Base-by-base conservation (phyloP, 2,113 vertebrate species). In the Talpa occidentalis region DNA sequence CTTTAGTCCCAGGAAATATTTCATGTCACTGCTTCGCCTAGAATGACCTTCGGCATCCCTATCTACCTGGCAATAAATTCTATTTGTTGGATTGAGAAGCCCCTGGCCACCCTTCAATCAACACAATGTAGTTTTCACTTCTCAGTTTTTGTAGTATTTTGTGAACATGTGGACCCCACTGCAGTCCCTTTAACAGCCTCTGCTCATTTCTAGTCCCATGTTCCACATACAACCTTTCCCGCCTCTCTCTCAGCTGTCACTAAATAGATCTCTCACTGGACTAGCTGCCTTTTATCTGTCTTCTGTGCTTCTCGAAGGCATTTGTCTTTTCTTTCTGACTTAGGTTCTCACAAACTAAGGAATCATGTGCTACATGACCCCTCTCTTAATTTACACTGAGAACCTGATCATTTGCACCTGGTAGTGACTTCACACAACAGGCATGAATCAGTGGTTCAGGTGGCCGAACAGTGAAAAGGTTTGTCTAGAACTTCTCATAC, bases 211-310 rank as follows among this genome's bases (percentile, higher is more conserved):
- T 12, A 47, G 56, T 24, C 30, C 32, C 10, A 52, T 14, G 17
- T 7, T 60, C 30, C 35, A 56, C 1, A 2, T 7, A 6, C 0
- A 40, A 17, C 11, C 35, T 70, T 62, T n/a, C n/a, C n/a, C n/a
- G n/a, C 14, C 37, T 15, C 28, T 21, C 26, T 17, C 35, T 40
- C 14, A 11, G 10, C 6, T 16, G 11, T 52, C 49, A 52, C 22
- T 47, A 44, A 1, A 2, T 1, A 80, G 14, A 21, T 30, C 21
- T 16, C 37, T 47, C 40, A 37, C 3, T 8, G 15, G 6, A 0
- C 21, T 40, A 42, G n/a, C 3, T 6, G 14, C 26, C n/a, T 79
- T n/a, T 54, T 17, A 2, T n/a, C 15, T 56, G 21, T 11, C 22
- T 44, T 49, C 6, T 56, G 12, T 1, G 11, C 72, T 15, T 44